phyloP scores from a whole-genome alignment of 2,797 vertebrate genomes.

The Coluber constrictor region DNA sequence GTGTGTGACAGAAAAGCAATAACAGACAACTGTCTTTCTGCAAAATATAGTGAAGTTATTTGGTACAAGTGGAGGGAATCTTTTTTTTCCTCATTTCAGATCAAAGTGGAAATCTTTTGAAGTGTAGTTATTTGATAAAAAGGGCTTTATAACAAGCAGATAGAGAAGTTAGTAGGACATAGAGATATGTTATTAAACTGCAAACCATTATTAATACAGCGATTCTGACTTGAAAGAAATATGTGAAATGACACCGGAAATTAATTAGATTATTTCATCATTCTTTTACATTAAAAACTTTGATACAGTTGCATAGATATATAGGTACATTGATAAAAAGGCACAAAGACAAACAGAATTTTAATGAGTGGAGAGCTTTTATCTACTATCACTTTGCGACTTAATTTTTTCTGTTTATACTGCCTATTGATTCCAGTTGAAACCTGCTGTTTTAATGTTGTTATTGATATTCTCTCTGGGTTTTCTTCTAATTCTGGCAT shows the following conservation, averaged over 20 bases:
- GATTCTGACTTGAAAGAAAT: slow-evolving; percentile 81
- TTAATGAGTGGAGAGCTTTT: slow-evolving; percentile 90
- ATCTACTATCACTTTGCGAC: slow-evolving; percentile 89
- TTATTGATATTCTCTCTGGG: slow-evolving; percentile 88
- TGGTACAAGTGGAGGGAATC: slow-evolving; percentile 77
- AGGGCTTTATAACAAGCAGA: slow-evolving; percentile 74
- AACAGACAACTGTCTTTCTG: slow-evolving; percentile 69
- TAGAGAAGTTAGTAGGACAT: slow-evolving; percentile 80
- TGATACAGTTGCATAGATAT: slow-evolving; percentile 87
- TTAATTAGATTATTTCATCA: slow-evolving; percentile 86
- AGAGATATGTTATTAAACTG: slow-evolving; percentile 83
- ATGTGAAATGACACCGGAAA: slow-evolving; percentile 81
- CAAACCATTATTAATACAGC: slow-evolving; percentile 81
- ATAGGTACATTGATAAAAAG: slow-evolving; percentile 90
- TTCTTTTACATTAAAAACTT: slow-evolving; percentile 89
- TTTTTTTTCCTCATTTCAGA: slow-evolving; percentile 71
- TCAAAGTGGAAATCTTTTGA: slow-evolving; percentile 81
- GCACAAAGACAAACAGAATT: slow-evolving; percentile 92
- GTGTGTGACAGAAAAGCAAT: slow-evolving; percentile 56
- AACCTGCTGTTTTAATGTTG: slow-evolving; percentile 91
- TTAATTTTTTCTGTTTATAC: slow-evolving; percentile 88
- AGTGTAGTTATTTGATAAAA: slow-evolving; percentile 82
- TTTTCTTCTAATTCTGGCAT: slow-evolving; percentile 83
- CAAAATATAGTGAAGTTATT: slow-evolving; percentile 70
- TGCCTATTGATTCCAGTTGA: slow-evolving; percentile 87